Evolutionary conservation across 2,888 invertebrate genomes (phyloP).

Genomic region (Lasioglossum lativentre): DNA sequence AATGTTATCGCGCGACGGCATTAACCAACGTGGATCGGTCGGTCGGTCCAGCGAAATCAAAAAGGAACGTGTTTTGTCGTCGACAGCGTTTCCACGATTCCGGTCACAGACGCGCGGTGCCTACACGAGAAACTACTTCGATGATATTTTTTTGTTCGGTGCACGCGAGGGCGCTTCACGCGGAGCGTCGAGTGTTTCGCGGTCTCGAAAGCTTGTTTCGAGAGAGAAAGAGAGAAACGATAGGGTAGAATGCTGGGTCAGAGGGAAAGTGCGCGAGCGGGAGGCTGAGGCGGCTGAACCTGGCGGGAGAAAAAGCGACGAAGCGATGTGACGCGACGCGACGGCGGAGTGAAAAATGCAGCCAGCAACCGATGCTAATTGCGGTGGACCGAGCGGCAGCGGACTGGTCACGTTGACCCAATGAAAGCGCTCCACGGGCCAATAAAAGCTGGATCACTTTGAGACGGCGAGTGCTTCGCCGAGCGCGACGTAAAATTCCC

Average conservation of each 20-base stretch:
- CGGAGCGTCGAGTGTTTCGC: neutral
- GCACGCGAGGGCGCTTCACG: no score
- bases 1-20: conserved; percentile 56
- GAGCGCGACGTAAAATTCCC: conserved; percentile 59
- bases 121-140: conserved; percentile 5
- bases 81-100: neutral
- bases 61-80: neutral
- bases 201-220: neutral
- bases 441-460: conserved; percentile 72
- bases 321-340: neutral
- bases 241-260: neutral
- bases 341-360: conserved; percentile 43
- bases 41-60: neutral
- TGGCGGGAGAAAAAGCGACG: conserved; percentile 3
- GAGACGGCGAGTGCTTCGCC: conserved; percentile 48
- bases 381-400: conserved; percentile 47
- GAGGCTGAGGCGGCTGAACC: neutral
- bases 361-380: conserved; percentile 53
- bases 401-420: conserved; percentile 52
- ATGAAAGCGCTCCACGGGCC: conserved; percentile 64
- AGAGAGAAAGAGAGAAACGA: neutral
- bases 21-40: conserved; percentile 10
- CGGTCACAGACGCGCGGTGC: neutral
- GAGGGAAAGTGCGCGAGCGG: conserved; percentile 3
- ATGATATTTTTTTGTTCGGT: neutral